Conservation (phyloP, 1,140 invertebrate genomes). For the Eulimnadia texana region DNA sequence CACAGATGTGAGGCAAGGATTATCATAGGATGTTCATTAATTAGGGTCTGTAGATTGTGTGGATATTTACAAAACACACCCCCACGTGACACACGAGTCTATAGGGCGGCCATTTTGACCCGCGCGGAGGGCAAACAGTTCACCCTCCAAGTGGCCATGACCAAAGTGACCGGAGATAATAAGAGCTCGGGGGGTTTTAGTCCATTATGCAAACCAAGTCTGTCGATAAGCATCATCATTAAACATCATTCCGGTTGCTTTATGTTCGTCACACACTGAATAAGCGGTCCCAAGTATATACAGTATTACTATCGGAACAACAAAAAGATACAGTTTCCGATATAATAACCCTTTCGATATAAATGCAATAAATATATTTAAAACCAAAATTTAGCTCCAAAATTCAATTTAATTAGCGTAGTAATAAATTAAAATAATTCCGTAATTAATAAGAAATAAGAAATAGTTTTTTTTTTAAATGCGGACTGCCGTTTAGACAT, state of each 20-base stretch:
- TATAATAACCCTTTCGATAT: too few species aligned
- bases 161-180: background rate
- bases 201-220: background rate
- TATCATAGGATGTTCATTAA: background rate
- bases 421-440: too few species aligned
- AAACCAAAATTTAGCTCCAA: too few species aligned
- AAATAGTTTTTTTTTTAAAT: too few species aligned
- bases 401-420: too few species aligned
- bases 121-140: background rate
- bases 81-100: background rate
- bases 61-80: background rate
- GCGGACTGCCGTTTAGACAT: too few species aligned
- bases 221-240: background rate
- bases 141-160: background rate
- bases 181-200: background rate
- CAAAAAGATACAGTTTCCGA: too few species aligned
- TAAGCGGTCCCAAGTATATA: background rate
- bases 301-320: background rate
- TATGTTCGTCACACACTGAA: background rate
- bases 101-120: background rate
- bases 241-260: background rate
- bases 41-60: background rate
- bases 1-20: background rate
- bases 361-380: too few species aligned
- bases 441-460: too few species aligned